Evolutionary conservation across 2,888 invertebrate genomes (phyloP), one percentile per base, ranked within the genome.

Genomic region (Ellobium chinense): DNA sequence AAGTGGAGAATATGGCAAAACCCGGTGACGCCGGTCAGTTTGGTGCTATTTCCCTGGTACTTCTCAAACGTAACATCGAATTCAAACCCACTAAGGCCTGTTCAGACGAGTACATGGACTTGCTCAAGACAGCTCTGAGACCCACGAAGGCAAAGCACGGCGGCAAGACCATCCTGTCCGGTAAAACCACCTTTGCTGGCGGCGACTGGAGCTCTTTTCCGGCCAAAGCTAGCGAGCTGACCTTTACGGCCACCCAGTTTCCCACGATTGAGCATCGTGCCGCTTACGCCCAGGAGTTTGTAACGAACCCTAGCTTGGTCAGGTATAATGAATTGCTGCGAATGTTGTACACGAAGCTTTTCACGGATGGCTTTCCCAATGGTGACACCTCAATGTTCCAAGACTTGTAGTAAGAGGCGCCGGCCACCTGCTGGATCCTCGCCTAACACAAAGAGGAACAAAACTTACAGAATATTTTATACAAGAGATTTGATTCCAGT

Each of bases 171-270:
- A 36, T 73, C 21, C 1, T 73, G 1, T 62, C 60, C 0, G 34
- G 58, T n/a, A 37, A 21, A 14, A 3, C 34, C 18, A 27, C 37
- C 9, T 60, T 73, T 21, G 39, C 24, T 14, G 24, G 60, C 34
- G 73, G 73, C 12, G 73, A 73, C 29, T 73, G 62, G 62, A 60
- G 58, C 21, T n/a, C 27, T 5, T 62, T 37, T 29, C 60, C n/a
- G 9, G 60, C 73, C 27, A 60, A 36, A 18, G 39, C 60, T 60
- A 36, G 58, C 12, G 73, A 62, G 0, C 4, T 73, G 27, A 37
- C 36, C 12, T 2, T 73, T 1, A 36, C n/a, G 34, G 2, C 29
- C 14, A 12, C 29, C 14, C 34, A 21, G 1, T 62, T 31, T n/a
- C 60, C 36, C 24, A 73, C 37, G 27, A 21, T 36, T 5, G 58